Conservation (phyloP, 2,888 invertebrate species). For the Drosophila gaucha region DNA sequence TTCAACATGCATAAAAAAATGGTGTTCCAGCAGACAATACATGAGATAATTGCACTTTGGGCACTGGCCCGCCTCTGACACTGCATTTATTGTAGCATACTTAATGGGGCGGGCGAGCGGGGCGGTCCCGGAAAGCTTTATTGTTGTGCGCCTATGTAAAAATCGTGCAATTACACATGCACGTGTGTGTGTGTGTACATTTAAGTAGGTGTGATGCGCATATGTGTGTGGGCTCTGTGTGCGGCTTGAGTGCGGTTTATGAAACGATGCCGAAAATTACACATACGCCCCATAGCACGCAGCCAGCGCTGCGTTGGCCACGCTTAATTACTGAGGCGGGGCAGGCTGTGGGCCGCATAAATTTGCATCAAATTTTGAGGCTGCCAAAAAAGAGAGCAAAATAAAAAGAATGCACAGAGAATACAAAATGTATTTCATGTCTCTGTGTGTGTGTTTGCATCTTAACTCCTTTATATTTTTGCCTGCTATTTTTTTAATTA, state of each 20-base stretch:
- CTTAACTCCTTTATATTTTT: slow-evolving; percentile 64
- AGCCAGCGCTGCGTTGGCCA: slow-evolving; percentile 62
- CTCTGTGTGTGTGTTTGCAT: slow-evolving; percentile 44
- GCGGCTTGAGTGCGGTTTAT: slow-evolving; percentile 71
- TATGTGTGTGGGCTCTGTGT: slow-evolving; percentile 20
- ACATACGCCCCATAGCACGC: slow-evolving; percentile 78
- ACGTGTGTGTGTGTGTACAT: slow-evolving; percentile 17
- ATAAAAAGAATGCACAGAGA: slow-evolving; percentile 30
- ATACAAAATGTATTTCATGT: slow-evolving; percentile 47
- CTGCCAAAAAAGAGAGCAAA: slow-evolving; percentile 42
- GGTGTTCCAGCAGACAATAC: slow-evolving; percentile 76
- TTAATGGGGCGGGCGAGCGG: slow-evolving; percentile 57
- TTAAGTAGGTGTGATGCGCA: slow-evolving; percentile 57
- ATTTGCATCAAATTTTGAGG: slow-evolving; percentile 71
- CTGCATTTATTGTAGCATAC: slow-evolving; percentile 81
- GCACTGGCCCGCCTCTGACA: slow-evolving; percentile 75
- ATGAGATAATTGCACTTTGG: slow-evolving; percentile 82
- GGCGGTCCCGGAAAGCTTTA: slow-evolving; percentile 64
- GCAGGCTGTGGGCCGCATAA: slow-evolving; percentile 58
- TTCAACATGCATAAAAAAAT: slow-evolving; percentile 17
- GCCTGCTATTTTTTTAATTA: slow-evolving; percentile 74
- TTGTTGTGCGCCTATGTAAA: slow-evolving; percentile 79
- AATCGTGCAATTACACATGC: slow-evolving; percentile 71
- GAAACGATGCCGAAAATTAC: slow-evolving; percentile 80
- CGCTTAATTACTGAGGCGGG: slow-evolving; percentile 72